Evolutionary conservation across 2,113 vertebrate genomes (phyloP), one percentile per base, ranked within the genome.

Genomic region (Anarhynchus alexandrinus): DNA sequence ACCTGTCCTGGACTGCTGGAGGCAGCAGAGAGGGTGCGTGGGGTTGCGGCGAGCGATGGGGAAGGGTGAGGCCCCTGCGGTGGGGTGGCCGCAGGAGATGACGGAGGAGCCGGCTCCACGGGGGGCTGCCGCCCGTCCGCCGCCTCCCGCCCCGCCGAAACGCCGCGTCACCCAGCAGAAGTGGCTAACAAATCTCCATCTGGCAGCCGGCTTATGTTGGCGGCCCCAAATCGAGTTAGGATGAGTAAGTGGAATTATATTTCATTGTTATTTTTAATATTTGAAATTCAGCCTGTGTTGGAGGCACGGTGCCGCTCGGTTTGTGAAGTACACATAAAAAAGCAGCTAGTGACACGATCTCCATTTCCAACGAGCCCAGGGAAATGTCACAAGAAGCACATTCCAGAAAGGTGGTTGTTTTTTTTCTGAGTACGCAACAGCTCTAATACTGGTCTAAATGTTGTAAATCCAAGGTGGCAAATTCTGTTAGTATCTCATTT

Each of bases 331-430:
- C 3, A 26, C 45, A 3, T 6, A 26, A 43, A 86, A 30, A 1
- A 47, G n/a, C 55, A 69, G 80, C 54, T 9, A 5, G 21, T 10
- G 61, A 38, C 65, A 6, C 2, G 27, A 45, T 11, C 57, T 38
- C 11, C 2, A 0, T 18, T 9, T 57, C 7, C 5, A 76, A 88
- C 52, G 45, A n/a, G 51, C 11, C 26, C 11, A 25, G 55, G 26
- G n/a, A 32, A 58, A 40, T 0, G 4, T 42, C 59, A 69, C 12
- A 19, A 40, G 43, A 42, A 82, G 23, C 9, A 9, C 0, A 0
- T 13, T 61, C 38, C 57, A 66, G 27, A 79, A 78, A 66, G 45
- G 27, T 45, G 12, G 40, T 27, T 21, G 34, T 67, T 77, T 77
- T 77, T 40, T 42, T 42, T 42, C 40, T 42, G 40, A 42, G 40